Percentiles rank a stretch among this genome's conserved stretches.
Conservation (phyloP, 2,888 invertebrate genomes). For the Neoscelio sp. region DNA sequence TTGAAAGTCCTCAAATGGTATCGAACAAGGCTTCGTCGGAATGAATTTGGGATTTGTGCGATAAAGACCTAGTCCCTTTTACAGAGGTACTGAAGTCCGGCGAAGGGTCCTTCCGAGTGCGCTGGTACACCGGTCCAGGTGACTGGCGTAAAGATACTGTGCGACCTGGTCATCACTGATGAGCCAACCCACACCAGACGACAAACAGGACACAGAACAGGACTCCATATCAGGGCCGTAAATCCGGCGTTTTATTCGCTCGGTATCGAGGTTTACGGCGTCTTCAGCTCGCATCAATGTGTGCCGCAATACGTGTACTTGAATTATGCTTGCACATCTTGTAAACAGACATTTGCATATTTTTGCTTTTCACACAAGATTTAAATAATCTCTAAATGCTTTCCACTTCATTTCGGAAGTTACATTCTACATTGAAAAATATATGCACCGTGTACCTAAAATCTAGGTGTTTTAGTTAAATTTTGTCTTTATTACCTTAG, state of each 20-base stretch:
- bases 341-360: slow-evolving; percentile 81
- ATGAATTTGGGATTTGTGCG: slow-evolving; percentile 70
- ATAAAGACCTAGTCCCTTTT: slow-evolving; percentile 70
- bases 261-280: slow-evolving; percentile 83
- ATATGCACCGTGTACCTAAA: no score
- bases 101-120: background rate
- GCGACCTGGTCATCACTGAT: slow-evolving; percentile 78
- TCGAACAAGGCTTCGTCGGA: slow-evolving; percentile 74
- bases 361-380: slow-evolving; percentile 68
- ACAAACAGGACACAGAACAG: slow-evolving; percentile 79
- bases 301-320: slow-evolving; percentile 75
- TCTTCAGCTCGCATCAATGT: slow-evolving; percentile 75
- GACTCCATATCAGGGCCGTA: slow-evolving; percentile 81
- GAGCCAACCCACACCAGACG: slow-evolving; percentile 81
- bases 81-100: background rate
- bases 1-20: slow-evolving; percentile 81
- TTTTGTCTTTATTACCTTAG: no score
- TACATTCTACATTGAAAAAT: no score
- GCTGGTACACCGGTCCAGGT: slow-evolving; percentile 22
- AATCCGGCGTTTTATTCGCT: slow-evolving; percentile 82
- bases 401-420: no score
- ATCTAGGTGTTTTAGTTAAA: no score
- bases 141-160: slow-evolving; percentile 73
- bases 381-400: no score
- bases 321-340: slow-evolving; percentile 81